These are phyloP conservation scores for Meta bourneti DNA, from an alignment of 2,888 invertebrate genomes.

Conservation along the genomic window DNA sequence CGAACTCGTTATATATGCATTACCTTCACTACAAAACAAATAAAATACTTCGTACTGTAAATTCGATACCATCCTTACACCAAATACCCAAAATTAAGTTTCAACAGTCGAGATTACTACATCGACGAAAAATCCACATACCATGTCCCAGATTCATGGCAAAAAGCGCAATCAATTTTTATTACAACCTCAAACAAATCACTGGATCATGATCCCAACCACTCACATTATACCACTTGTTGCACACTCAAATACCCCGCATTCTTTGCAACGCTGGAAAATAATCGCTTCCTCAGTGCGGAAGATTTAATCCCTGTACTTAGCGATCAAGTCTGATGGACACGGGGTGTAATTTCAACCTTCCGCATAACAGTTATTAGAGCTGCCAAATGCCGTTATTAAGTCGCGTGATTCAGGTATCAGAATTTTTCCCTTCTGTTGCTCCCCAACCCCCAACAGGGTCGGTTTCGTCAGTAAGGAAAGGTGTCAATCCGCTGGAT, in stretches of 20 bases:
- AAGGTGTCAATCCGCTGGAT: not conserved
- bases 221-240: slow-evolving; percentile 1
- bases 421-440: not conserved
- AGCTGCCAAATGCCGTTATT: slow-evolving; percentile 34
- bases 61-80: not conserved
- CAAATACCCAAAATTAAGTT: not conserved
- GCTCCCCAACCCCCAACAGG: not conserved
- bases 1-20: not conserved
- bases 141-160: not conserved
- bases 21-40: not conserved
- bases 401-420: not conserved
- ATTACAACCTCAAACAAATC: slow-evolving; percentile 18
- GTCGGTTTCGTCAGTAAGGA: not conserved
- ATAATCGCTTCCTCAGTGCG: slow-evolving; percentile 8
- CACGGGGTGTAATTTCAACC: slow-evolving; percentile 34
- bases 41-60: not conserved
- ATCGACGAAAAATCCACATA: not conserved
- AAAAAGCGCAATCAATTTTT: not conserved
- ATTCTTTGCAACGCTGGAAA: not conserved
- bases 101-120: not conserved
- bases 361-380: slow-evolving; percentile 45
- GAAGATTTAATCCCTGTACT: slow-evolving; percentile 36
- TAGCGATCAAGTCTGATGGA: slow-evolving; percentile 46
- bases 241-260: slow-evolving; percentile 10
- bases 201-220: slow-evolving; percentile 3